These are phyloP conservation scores for Zelostemma sp. DNA, from an alignment of 1,140 invertebrate genomes.

Conservation along the genomic window DNA sequence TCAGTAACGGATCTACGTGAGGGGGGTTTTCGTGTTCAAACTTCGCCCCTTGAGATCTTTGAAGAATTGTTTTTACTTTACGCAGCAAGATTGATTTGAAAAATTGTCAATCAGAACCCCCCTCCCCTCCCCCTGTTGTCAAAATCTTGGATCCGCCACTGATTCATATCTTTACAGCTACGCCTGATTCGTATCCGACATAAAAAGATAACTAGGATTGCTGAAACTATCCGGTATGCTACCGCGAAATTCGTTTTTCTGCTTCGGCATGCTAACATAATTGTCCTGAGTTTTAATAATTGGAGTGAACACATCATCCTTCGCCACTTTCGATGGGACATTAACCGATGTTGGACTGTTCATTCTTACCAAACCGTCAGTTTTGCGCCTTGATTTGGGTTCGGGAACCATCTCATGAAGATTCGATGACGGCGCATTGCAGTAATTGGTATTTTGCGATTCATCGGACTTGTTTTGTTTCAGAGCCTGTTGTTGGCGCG, in stretches of 20 bases:
- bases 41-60: no score
- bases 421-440: conserved; percentile 54
- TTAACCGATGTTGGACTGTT: conserved; percentile 9
- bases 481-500: conserved; percentile 46
- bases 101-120: no score
- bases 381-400: no score
- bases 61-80: no score
- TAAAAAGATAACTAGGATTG: conserved; percentile 69
- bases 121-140: no score
- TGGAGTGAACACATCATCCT: conserved; percentile 33
- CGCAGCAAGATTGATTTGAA: no score
- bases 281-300: conserved; percentile 71
- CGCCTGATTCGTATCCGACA: conserved; percentile 14
- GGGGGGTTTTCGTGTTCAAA: no score
- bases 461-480: conserved; percentile 13
- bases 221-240: conserved; percentile 65
- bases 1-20: no score
- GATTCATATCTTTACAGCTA: neutral
- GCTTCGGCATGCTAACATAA: conserved; percentile 74
- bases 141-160: no score
- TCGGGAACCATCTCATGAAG: no score
- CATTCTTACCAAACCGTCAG: conserved; percentile 2
- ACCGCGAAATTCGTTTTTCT: conserved; percentile 70
- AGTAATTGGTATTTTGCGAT: conserved; percentile 56
- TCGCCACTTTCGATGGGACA: neutral